A percentile compares a stretch with the other conserved stretches of the same genome.
Conservation (phyloP, 2,797 vertebrate species). For the Pempheris klunzingeri region DNA sequence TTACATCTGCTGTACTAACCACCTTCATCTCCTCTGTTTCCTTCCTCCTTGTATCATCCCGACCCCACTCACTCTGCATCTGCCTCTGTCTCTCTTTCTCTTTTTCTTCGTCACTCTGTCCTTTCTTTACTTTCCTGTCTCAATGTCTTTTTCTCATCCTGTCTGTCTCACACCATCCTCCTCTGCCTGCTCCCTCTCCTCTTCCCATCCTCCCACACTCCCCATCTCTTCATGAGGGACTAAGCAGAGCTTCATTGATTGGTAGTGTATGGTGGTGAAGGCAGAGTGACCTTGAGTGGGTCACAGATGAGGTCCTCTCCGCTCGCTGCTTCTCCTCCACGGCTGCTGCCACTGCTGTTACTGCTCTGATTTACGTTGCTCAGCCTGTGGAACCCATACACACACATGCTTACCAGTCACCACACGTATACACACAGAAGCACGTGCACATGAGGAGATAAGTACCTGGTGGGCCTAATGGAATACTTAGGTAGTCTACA, state of each 20-base stretch:
- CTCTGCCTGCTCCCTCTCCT: conserved; percentile 29
- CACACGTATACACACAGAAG: conserved; percentile 42
- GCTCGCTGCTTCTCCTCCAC: conserved; percentile 61
- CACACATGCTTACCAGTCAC: conserved; percentile 41
- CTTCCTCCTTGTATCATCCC: conserved; percentile 25
- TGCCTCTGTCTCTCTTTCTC: conserved; percentile 29
- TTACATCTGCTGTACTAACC: conserved; percentile 73
- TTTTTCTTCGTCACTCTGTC: conserved; percentile 25
- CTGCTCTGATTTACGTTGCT: conserved; percentile 71
- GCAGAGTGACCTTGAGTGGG: conserved; percentile 81
- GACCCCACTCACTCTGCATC: neutral
- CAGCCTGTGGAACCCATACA: conserved; percentile 60
- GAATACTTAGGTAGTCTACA: conserved; percentile 16
- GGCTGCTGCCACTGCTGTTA: conserved; percentile 54
- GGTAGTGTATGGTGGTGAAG: conserved; percentile 74
- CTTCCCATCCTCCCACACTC: conserved; percentile 9
- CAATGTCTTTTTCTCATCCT: conserved; percentile 32
- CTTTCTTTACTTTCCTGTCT: conserved; percentile 51
- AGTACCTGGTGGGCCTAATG: conserved; percentile 46
- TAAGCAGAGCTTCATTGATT: conserved; percentile 80
- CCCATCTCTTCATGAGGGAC: conserved; percentile 65
- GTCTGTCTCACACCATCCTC: conserved; percentile 26
- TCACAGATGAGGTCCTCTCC: conserved; percentile 74
- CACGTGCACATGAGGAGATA: conserved; percentile 29
- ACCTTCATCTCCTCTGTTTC: conserved; percentile 56